phyloP scores from a whole-genome alignment of 2,888 invertebrate species.

The Callyntrura sp. region DNA sequence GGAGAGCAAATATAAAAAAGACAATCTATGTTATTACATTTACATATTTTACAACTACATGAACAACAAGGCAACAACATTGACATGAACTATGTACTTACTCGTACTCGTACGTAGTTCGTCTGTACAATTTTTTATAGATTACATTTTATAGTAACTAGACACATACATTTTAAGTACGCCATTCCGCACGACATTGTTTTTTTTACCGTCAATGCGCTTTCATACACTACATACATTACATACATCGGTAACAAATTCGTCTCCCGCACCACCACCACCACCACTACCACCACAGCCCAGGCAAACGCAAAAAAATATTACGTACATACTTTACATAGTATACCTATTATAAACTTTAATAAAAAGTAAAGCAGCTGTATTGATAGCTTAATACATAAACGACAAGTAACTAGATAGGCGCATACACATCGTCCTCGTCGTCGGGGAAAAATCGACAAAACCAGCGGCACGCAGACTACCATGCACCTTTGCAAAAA shows the following conservation, averaged over 20 bases:
- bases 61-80: conserved; percentile 16
- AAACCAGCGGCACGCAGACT: conserved; percentile 68
- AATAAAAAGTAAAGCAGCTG: not conserved
- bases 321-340: not conserved
- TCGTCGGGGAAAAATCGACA: conserved; percentile 43
- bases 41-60: conserved; percentile 28
- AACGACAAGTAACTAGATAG: not conserved
- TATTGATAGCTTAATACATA: not conserved
- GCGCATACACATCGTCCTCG: not conserved
- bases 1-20: not conserved
- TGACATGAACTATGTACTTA: conserved; percentile 15
- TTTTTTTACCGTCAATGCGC: conserved; percentile 9
- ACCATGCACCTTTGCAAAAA: conserved; percentile 66
- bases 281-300: not conserved
- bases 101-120: no score
- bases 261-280: not conserved
- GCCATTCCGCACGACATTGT: not conserved
- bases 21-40: conserved; percentile 43
- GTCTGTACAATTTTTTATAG: conserved; percentile 27
- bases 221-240: not conserved
- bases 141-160: not conserved
- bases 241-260: not conserved
- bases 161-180: conserved; percentile 23
- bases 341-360: not conserved
- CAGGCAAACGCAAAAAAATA: not conserved